phyloP scores from a whole-genome alignment of 2,113 vertebrate species.

The Ovis canadensis region DNA sequence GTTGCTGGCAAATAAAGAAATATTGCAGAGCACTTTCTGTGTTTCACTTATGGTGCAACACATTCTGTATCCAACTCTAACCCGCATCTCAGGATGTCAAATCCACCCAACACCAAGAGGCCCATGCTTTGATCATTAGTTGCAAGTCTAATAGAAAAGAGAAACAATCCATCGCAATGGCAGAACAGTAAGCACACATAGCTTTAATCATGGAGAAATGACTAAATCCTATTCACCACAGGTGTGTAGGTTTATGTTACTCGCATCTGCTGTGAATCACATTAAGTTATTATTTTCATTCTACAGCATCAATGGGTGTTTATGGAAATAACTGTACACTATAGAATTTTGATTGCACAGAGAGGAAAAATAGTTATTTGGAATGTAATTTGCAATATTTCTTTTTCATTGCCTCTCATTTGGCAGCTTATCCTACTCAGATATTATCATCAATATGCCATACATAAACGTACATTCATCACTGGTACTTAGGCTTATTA shows the following conservation, averaged over 20 bases:
- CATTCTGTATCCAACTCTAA: conserved; percentile 32
- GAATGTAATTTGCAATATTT: conserved; percentile 70
- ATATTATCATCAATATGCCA: conserved; percentile 74
- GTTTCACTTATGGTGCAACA: conserved; percentile 46
- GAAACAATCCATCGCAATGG: conserved; percentile 71
- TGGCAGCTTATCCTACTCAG: conserved; percentile 59
- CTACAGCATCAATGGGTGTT: conserved; percentile 70
- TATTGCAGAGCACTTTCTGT: background rate
- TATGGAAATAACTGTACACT: conserved; percentile 70
- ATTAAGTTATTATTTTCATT: conserved; percentile 77
- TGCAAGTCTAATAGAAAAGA: conserved; percentile 75
- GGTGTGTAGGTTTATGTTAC: conserved; percentile 76
- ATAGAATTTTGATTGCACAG: conserved; percentile 63
- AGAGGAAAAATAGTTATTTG: conserved; percentile 67
- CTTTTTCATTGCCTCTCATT: conserved; percentile 71
- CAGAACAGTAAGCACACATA: conserved; percentile 61
- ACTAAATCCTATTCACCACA: conserved; percentile 75
- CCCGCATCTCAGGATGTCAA: conserved; percentile 24
- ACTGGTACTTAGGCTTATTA: conserved; percentile 73
- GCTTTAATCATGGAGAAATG: conserved; percentile 78
- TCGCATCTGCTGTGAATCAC: conserved; percentile 76
- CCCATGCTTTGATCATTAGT: conserved; percentile 76
- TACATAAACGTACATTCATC: conserved; percentile 70
- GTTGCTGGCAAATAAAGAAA: conserved; percentile 53
- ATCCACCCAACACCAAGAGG: conserved; percentile 66